Base-by-base conservation (phyloP, 2,888 invertebrate genomes). In the Clusia tigrina region DNA sequence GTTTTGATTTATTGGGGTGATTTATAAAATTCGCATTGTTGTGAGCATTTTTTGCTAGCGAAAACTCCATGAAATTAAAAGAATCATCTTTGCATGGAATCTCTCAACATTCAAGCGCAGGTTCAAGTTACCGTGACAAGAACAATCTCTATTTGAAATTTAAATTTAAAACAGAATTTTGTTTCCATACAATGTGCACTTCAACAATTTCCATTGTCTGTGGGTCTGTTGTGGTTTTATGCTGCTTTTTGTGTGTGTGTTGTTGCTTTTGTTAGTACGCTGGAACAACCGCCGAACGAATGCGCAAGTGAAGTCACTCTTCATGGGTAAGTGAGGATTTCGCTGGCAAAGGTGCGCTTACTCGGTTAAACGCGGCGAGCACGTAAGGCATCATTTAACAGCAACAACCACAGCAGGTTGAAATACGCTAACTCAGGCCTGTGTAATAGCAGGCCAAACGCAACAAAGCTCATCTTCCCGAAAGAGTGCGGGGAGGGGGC, bases 41-140 rank as follows among this genome's bases (percentile, higher is more conserved):
- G n/a, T n/a, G n/a, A n/a, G n/a, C n/a, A n/a, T n/a, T n/a, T n/a
- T n/a, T n/a, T n/a, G n/a, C n/a, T n/a, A n/a, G n/a, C n/a, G n/a
- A n/a, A n/a, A n/a, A n/a, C n/a, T n/a, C n/a, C n/a, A n/a, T n/a
- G n/a, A n/a, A n/a, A n/a, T n/a, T n/a, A n/a, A n/a, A n/a, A n/a
- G n/a, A n/a, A n/a, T n/a, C n/a, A n/a, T n/a, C n/a, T n/a, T n/a
- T n/a, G n/a, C n/a, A n/a, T n/a, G n/a, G 42, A 42, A 42, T n/a
- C 10, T 42, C n/a, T 42, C 20, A 48, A 20, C 48, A 20, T 48
- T 48, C n/a, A n/a, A 15, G 48, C 48, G 48, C 48, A 22, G 20
- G 48, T 15, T 20, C 48, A 48, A 48, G 48, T 48, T 48, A 48
- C 48, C 48, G 48, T 48, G 48, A 48, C 48, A 48, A 48, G 20